phyloP scores from a whole-genome alignment of 2,797 vertebrate species.

The Synanceia verrucosa region DNA sequence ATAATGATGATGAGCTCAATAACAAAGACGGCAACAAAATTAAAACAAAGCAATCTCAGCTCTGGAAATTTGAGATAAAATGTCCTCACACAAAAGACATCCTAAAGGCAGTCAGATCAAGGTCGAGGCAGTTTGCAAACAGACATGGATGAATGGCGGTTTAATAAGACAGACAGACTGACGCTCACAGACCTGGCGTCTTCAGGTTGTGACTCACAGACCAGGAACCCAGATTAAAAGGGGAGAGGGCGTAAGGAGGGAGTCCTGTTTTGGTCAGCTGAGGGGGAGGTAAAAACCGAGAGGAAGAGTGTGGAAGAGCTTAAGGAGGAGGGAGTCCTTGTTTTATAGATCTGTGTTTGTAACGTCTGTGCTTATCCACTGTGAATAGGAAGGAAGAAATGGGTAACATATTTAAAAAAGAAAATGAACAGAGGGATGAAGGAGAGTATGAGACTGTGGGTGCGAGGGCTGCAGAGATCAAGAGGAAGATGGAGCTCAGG shows the following conservation, averaged over 20 bases:
- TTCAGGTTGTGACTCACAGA: conserved; percentile 77
- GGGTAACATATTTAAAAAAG: not conserved
- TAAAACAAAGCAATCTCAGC: conserved; percentile 10
- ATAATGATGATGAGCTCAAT: conserved; percentile 1
- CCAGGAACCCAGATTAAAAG: conserved; percentile 62
- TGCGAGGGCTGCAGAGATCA: conserved; percentile 49
- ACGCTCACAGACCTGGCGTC: conserved; percentile 75
- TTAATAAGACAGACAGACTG: conserved; percentile 72
- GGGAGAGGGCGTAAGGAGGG: conserved; percentile 37
- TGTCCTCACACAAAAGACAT: not conserved
- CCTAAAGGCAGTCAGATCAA: conserved; percentile 5
- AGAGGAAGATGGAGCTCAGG: conserved; percentile 56
- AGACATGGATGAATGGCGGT: conserved; percentile 42
- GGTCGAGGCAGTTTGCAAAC: conserved; percentile 19
- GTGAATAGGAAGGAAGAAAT: not conserved
- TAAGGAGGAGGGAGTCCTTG: conserved; percentile 10
- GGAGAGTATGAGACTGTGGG: conserved; percentile 15
- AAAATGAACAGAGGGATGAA: conserved; percentile 7
- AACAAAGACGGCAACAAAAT: not conserved
- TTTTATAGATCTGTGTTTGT: conserved; percentile 22
- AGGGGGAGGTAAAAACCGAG: not conserved
- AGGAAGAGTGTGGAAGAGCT: not conserved
- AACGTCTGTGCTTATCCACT: not conserved
- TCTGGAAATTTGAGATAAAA: too few species aligned
- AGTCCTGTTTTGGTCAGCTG: conserved; percentile 48